Conservation (phyloP, 2,113 vertebrate genomes). For the Seriola aureovittata region DNA sequence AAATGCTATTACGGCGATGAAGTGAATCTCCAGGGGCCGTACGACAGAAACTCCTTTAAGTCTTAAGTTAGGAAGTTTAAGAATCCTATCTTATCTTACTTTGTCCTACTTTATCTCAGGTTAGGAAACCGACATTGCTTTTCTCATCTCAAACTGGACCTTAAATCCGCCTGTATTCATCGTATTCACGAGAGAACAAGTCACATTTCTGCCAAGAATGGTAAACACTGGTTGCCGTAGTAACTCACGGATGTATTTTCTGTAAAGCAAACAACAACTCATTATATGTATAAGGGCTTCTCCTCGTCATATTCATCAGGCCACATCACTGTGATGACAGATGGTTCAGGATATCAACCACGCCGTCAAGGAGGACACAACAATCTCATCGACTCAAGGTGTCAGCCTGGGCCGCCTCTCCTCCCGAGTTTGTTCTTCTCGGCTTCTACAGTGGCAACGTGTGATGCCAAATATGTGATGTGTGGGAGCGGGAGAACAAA, state of each 20-base stretch:
- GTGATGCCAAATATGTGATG: constrained; percentile 16
- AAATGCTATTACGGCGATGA: too few relatives aligned
- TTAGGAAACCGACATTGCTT: too few relatives aligned
- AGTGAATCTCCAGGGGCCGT: too few relatives aligned
- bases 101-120: too few relatives aligned
- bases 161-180: neutral
- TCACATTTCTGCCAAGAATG: neutral
- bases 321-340: neutral
- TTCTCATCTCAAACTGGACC: neutral
- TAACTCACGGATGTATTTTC: neutral
- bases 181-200: neutral
- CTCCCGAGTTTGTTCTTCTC: constrained; percentile 24
- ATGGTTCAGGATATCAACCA: neutral
- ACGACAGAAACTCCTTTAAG: too few relatives aligned
- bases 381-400: constrained; percentile 6
- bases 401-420: neutral
- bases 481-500: constrained; percentile 42
- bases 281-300: neutral
- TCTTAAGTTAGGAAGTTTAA: too few relatives aligned
- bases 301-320: neutral
- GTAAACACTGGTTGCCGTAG: neutral
- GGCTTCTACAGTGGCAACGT: neutral
- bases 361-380: neutral
- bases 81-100: too few relatives aligned
- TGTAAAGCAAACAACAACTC: neutral